Evolutionary conservation across 2,113 vertebrate species (phyloP).

Genomic region (Ailurus styani): DNA sequence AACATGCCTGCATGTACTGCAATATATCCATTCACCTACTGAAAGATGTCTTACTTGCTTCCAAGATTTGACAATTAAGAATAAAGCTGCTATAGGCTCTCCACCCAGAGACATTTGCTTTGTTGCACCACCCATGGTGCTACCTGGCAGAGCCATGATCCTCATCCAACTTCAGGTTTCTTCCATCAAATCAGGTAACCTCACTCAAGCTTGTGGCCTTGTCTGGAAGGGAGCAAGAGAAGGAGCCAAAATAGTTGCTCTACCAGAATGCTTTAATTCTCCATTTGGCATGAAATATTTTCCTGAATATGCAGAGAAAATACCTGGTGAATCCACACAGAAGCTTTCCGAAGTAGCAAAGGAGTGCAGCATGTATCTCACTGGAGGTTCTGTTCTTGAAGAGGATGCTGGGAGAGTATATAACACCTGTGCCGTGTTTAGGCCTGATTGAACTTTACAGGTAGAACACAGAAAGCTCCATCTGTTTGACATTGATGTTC

Average conservation of each 20-base stretch:
- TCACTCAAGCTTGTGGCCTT: conserved; percentile 85
- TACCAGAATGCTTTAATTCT: conserved; percentile 98
- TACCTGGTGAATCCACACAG: conserved; percentile 92
- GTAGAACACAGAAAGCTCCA: conserved; percentile 97
- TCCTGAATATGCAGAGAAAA: conserved; percentile 90
- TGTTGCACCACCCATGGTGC: neutral
- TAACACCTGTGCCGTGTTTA: conserved; percentile 92
- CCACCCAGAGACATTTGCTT: neutral
- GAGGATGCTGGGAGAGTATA: conserved; percentile 92
- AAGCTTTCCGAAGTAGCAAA: conserved; percentile 90
- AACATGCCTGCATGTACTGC: neutral
- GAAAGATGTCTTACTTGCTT: neutral
- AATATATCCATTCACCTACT: neutral
- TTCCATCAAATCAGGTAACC: conserved; percentile 89
- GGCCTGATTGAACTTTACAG: conserved; percentile 90
- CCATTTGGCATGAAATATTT: conserved; percentile 94
- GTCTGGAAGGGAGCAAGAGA: conserved; percentile 89
- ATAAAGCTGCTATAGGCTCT: neutral
- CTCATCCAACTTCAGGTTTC: conserved; percentile 92
- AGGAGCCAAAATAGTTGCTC: conserved; percentile 88
- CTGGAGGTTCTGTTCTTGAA: conserved; percentile 97
- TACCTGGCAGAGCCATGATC: conserved; percentile 65
- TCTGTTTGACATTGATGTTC: conserved; percentile 95
- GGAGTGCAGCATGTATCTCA: conserved; percentile 89
- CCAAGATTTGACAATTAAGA: neutral